Percentiles rank a stretch among this genome's conserved stretches.
Evolutionary conservation across 2,113 vertebrate genomes (phyloP).

Genomic region (Tympanuchus pallidicinctus): DNA sequence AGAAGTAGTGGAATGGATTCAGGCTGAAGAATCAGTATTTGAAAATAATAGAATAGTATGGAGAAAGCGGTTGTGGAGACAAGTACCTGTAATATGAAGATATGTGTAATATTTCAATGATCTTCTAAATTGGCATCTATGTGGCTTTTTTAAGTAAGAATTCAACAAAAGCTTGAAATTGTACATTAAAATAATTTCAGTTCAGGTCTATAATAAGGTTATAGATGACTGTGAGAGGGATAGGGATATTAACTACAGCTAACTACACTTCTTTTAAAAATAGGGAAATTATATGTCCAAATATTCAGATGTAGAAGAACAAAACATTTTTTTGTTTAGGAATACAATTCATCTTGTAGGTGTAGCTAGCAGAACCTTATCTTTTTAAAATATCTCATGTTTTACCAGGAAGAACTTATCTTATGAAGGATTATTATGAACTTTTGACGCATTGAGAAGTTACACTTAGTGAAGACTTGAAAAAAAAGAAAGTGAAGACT

Average conservation of each 20-base stretch:
- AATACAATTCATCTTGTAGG: neutral
- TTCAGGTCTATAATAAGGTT: neutral
- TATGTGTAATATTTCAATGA: neutral
- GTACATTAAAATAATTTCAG: neutral
- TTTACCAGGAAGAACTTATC: neutral
- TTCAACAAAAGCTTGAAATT: neutral
- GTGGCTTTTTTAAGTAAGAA: neutral
- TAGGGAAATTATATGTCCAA: neutral
- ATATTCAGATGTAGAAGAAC: neutral
- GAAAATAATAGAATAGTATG: too few relatives aligned
- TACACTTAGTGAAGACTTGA: neutral
- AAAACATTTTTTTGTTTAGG: neutral
- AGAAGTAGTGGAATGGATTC: neutral
- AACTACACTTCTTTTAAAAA: too few relatives aligned
- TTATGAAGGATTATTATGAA: neutral
- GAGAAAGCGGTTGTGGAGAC: neutral
- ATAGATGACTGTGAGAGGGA: neutral
- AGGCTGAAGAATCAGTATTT: neutral
- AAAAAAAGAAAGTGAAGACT: neutral
- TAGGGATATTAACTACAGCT: neutral
- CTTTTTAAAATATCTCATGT: neutral
- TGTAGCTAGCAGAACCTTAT: neutral
- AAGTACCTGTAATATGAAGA: neutral
- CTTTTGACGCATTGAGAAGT: neutral
- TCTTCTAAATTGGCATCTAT: neutral